Evolutionary conservation across 2,888 invertebrate species (phyloP).

Genomic region (Macrosoma leucophasiata): DNA sequence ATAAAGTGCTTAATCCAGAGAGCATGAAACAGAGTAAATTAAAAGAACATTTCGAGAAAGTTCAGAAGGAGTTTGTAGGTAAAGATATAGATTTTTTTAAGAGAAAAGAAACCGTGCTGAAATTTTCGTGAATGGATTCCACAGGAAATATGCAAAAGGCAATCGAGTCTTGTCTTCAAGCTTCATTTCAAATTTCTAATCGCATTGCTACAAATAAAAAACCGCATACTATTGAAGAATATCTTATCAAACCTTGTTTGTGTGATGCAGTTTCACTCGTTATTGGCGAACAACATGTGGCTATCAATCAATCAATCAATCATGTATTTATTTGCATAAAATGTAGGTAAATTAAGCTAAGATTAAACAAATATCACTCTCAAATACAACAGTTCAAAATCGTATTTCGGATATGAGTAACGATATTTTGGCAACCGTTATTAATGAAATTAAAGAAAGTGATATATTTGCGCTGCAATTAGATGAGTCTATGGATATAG

Average conservation of each 20-base stretch:
- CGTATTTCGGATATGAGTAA: slow-evolving; percentile 16
- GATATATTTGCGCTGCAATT: slow-evolving; percentile 23
- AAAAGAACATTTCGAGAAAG: slow-evolving; percentile 26
- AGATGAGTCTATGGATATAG: slow-evolving; percentile 24
- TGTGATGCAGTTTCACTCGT: slow-evolving; percentile 23
- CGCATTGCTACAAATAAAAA: slow-evolving; percentile 20
- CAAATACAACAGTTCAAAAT: slow-evolving; percentile 18
- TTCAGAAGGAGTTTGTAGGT: slow-evolving; percentile 25
- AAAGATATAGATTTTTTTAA: slow-evolving; percentile 23
- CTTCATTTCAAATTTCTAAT: slow-evolving; percentile 25
- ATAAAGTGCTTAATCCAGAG: slow-evolving; percentile 27
- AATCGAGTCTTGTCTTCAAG: slow-evolving; percentile 22
- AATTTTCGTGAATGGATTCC: slow-evolving; percentile 20
- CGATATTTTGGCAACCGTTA: slow-evolving; percentile 19
- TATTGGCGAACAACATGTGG: slow-evolving; percentile 21
- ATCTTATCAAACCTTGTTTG: slow-evolving; percentile 24
- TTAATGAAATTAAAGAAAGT: slow-evolving; percentile 25
- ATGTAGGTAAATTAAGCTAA: too few species aligned
- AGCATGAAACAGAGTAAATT: slow-evolving; percentile 28
- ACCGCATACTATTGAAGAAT: slow-evolving; percentile 21
- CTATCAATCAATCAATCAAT: too few species aligned
- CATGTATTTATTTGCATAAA: too few species aligned
- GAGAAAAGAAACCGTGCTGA: slow-evolving; percentile 21
- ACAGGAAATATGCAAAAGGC: slow-evolving; percentile 21
- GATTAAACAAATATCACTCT: slow-evolving; percentile 23